These are phyloP conservation scores for Sarcophaga caerulescens DNA, from an alignment of 2,888 invertebrate genomes.

Conservation along the genomic window DNA sequence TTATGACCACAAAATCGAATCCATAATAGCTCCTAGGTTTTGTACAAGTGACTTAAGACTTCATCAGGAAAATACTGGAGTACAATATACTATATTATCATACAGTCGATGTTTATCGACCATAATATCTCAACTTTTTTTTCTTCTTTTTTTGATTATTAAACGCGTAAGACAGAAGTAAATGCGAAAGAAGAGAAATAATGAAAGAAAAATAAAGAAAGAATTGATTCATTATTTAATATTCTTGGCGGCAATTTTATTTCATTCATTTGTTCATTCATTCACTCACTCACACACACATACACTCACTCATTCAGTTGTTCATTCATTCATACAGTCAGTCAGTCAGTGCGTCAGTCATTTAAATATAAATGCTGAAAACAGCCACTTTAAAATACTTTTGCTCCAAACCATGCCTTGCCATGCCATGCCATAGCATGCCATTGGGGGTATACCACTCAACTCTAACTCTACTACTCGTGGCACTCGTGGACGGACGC, in stretches of 20 bases:
- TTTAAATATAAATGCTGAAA: conserved; percentile 32
- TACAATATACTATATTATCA: no score
- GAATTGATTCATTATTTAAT: conserved; percentile 61
- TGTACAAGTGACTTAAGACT: no score
- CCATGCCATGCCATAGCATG: conserved; percentile 6
- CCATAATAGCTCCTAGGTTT: no score
- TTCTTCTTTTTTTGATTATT: background rate
- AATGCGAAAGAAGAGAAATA: background rate
- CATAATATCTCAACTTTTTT: no score
- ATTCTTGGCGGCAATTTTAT: conserved; percentile 59
- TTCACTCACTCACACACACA: background rate
- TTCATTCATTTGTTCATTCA: conserved; percentile 30
- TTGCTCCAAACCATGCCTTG: conserved; percentile 3
- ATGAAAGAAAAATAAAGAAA: conserved; percentile 29
- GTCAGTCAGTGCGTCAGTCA: conserved; percentile 34
- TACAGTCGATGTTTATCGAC: no score
- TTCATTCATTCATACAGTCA: conserved; percentile 18
- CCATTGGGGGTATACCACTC: background rate
- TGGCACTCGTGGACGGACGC: background rate
- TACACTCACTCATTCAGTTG: conserved; percentile 44
- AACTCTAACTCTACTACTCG: background rate
- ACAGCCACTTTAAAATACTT: conserved; percentile 16
- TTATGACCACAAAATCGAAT: no score
- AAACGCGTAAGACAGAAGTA: conserved; percentile 1
- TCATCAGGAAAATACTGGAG: no score